Percentiles rank a stretch among this genome's conserved stretches.
phyloP scores from a whole-genome alignment of 2,113 vertebrate genomes.

The Pangasianodon hypophthalmus region DNA sequence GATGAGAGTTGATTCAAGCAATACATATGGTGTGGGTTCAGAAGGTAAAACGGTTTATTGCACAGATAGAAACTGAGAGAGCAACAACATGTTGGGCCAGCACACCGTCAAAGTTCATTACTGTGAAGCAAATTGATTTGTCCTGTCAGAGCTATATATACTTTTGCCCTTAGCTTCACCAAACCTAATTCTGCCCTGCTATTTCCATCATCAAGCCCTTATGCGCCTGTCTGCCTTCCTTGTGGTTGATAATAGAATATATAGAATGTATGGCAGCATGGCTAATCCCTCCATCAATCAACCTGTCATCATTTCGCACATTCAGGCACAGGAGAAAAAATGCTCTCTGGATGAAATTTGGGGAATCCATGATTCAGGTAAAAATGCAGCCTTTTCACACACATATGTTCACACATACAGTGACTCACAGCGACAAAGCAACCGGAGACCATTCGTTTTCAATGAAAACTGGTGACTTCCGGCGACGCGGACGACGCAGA shows the following conservation, averaged over 20 bases:
- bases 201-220: conserved; percentile 28
- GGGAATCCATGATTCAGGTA: not conserved
- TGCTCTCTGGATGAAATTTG: not conserved
- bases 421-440: too few species aligned
- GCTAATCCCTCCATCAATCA: conserved; percentile 39
- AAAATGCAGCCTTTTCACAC: not conserved
- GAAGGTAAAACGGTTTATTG: conserved; percentile 24
- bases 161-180: conserved; percentile 30
- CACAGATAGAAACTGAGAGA: not conserved
- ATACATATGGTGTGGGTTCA: not conserved
- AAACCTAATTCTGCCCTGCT: conserved; percentile 9
- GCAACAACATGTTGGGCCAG: conserved; percentile 17
- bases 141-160: conserved; percentile 16
- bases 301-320: conserved; percentile 34
- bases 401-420: too few species aligned
- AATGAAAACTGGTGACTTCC: too few species aligned
- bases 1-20: conserved; percentile 17
- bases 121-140: conserved; percentile 22
- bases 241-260: conserved; percentile 37
- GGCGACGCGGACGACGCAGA: too few species aligned
- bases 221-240: conserved; percentile 3
- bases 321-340: not conserved
- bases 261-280: conserved; percentile 7
- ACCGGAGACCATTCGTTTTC: too few species aligned
- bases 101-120: conserved; percentile 18